Percentiles rank a stretch among this genome's conserved stretches.
These are phyloP conservation scores for Entomobrya proxima DNA, from an alignment of 2,888 invertebrate species.

Conservation along the genomic window DNA sequence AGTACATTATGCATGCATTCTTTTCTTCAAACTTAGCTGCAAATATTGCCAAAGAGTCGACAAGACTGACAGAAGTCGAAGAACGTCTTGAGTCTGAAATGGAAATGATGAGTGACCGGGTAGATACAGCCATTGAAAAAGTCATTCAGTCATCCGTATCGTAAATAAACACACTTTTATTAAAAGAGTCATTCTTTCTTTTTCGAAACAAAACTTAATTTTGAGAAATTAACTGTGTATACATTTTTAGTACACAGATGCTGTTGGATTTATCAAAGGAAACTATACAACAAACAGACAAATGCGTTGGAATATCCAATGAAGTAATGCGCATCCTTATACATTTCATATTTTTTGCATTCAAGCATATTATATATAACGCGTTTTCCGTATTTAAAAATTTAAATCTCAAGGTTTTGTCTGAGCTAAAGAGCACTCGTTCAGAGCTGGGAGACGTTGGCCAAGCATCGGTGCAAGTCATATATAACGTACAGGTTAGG, in stretches of 20 bases:
- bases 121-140: conserved; percentile 72
- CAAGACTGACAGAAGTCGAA: conserved; percentile 69
- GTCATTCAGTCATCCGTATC: conserved; percentile 71
- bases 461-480: conserved; percentile 73
- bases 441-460: conserved; percentile 75
- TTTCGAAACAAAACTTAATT: neutral
- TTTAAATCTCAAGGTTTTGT: conserved; percentile 62
- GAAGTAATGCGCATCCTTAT: conserved; percentile 53
- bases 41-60: conserved; percentile 64
- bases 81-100: conserved; percentile 70
- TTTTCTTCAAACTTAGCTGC: conserved; percentile 47
- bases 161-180: conserved; percentile 56
- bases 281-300: conserved; percentile 70
- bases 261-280: conserved; percentile 72
- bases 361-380: neutral
- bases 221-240: neutral
- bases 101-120: conserved; percentile 68
- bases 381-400: neutral
- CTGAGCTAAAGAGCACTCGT: conserved; percentile 70
- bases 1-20: too few species aligned
- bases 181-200: conserved; percentile 3
- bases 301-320: conserved; percentile 67
- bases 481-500: conserved; percentile 74
- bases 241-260: conserved; percentile 62
- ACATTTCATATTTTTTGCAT: neutral